Conservation (phyloP, 2,888 invertebrate species). For the Xestoiulus laeticollis region DNA sequence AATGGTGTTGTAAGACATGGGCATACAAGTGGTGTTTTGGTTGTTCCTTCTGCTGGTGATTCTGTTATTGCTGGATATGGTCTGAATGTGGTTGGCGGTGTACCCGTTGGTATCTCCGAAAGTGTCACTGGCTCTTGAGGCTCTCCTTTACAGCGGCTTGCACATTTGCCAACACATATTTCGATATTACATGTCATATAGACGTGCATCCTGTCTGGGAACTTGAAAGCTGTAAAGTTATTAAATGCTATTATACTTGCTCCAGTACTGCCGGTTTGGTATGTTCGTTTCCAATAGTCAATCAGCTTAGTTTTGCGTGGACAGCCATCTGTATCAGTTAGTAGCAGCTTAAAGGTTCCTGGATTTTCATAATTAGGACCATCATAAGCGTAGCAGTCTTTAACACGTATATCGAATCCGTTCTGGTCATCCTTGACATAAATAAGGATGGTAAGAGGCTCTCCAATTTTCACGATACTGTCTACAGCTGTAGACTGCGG, state of each 20-base stretch:
- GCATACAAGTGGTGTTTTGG: background rate
- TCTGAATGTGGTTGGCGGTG: slow-evolving; percentile 53
- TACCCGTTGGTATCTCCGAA: slow-evolving; percentile 55
- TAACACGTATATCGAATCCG: slow-evolving; percentile 74
- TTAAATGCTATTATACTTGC: slow-evolving; percentile 70
- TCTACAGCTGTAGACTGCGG: slow-evolving; percentile 74
- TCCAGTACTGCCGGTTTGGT: slow-evolving; percentile 64
- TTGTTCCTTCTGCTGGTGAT: slow-evolving; percentile 30
- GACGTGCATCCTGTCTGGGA: slow-evolving; percentile 77
- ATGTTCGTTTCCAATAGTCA: slow-evolving; percentile 71
- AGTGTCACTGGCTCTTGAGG: slow-evolving; percentile 58
- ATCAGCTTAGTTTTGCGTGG: slow-evolving; percentile 75
- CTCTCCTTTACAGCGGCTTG: slow-evolving; percentile 60
- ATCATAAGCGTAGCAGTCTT: slow-evolving; percentile 78
- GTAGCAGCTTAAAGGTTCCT: slow-evolving; percentile 71
- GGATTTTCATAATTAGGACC: slow-evolving; percentile 70
- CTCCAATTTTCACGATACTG: slow-evolving; percentile 75
- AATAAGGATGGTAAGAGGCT: slow-evolving; percentile 75
- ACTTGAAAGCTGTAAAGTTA: slow-evolving; percentile 77
- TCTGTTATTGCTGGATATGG: slow-evolving; percentile 48
- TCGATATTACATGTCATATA: slow-evolving; percentile 79
- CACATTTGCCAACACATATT: slow-evolving; percentile 65
- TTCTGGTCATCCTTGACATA: slow-evolving; percentile 74
- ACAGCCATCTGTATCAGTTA: slow-evolving; percentile 75
- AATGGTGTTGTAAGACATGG: background rate